A percentile compares a stretch with the other conserved stretches of the same genome.
These are phyloP conservation scores for Orchestes rusci DNA, from an alignment of 2,888 invertebrate genomes.

Conservation along the genomic window DNA sequence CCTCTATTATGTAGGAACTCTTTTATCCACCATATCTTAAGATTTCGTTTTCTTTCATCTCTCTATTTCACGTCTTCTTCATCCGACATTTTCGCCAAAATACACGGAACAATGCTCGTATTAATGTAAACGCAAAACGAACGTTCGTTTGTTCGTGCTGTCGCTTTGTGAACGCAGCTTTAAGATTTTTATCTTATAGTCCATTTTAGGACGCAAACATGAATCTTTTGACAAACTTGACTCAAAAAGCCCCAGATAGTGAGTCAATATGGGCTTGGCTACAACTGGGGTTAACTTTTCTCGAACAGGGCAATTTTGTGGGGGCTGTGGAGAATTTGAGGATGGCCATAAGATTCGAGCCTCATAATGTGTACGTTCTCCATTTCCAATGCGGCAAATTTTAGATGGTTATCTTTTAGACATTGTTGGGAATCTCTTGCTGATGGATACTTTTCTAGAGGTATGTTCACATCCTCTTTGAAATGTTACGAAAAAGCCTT, in stretches of 20 bases:
- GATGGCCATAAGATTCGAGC: constrained; percentile 60
- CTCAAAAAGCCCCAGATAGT: constrained; percentile 39
- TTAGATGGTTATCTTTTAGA: constrained; percentile 41
- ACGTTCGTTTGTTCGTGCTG: no score
- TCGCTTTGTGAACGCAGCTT: no score
- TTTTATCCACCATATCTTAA: no score
- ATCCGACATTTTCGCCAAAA: no score
- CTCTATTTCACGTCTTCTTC: no score
- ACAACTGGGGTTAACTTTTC: constrained; percentile 74
- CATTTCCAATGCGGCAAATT: no score
- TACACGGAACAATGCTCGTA: no score
- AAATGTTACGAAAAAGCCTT: constrained; percentile 76
- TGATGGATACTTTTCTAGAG: constrained; percentile 82
- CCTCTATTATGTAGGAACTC: no score
- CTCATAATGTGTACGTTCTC: constrained; percentile 55
- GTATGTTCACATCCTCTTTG: constrained; percentile 84
- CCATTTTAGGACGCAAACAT: constrained; percentile 52
- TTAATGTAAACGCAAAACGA: no score
- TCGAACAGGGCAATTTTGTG: constrained; percentile 63
- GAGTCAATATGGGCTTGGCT: constrained; percentile 68
- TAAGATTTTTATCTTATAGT: no score
- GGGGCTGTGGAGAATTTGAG: constrained; percentile 72
- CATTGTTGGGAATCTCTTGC: constrained; percentile 81
- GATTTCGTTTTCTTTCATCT: no score
- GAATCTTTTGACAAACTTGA: constrained; percentile 51